Conservation (phyloP, 2,113 vertebrate genomes). For the Ochotona curzoniae region DNA sequence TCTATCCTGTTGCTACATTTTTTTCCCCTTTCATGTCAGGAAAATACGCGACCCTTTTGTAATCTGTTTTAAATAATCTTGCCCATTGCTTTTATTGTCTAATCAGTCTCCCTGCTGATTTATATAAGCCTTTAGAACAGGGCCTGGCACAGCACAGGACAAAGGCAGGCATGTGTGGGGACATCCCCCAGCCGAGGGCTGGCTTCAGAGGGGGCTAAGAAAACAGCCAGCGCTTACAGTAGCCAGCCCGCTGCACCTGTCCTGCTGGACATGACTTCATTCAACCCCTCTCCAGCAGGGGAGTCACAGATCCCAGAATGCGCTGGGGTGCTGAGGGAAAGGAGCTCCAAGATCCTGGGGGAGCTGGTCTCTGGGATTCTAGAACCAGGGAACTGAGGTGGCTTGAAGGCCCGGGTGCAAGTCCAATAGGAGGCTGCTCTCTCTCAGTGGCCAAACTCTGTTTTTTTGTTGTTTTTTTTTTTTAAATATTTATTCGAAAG, state of each 20-base stretch:
- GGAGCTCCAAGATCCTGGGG: background rate
- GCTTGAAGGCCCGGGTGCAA: background rate
- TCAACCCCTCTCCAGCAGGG: background rate
- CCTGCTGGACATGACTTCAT: background rate
- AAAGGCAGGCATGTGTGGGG: background rate
- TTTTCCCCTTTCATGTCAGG: background rate
- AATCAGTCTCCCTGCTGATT: background rate
- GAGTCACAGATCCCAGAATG: background rate
- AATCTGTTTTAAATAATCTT: background rate
- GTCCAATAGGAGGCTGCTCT: too few relatives aligned
- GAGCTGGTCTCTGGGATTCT: background rate
- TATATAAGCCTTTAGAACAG: background rate
- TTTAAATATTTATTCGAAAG: too few relatives aligned
- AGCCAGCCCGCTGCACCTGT: background rate
- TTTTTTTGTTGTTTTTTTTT: too few relatives aligned
- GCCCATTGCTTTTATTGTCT: slow-evolving; percentile 30
- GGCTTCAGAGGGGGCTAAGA: background rate
- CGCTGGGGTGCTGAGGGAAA: background rate
- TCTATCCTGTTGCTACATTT: background rate
- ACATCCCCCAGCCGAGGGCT: background rate
- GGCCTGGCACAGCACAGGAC: background rate
- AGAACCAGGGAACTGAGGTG: background rate
- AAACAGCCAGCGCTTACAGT: background rate
- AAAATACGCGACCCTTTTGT: background rate
- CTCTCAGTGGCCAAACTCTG: too few relatives aligned